Evolutionary conservation across 1,140 invertebrate species (phyloP).

Genomic region (Drosophila pallidifrons): DNA sequence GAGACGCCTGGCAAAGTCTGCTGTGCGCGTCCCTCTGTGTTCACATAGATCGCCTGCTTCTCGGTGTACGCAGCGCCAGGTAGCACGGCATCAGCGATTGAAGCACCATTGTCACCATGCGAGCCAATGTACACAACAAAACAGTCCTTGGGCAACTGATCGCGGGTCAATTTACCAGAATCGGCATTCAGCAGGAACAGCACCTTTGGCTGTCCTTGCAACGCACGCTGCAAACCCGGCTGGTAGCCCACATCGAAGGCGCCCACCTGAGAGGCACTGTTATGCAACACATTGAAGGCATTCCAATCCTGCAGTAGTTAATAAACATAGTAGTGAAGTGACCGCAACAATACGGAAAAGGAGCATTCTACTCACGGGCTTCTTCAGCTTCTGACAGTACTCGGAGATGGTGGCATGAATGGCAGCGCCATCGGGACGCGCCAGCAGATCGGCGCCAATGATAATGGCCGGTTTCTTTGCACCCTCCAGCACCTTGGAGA

Average conservation of each 20-base stretch:
- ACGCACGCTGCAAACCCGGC: constrained; percentile 90
- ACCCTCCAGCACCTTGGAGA: constrained; percentile 89
- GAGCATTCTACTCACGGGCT: constrained; percentile 79
- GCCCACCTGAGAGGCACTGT: constrained; percentile 96
- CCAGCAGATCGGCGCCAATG: constrained; percentile 93
- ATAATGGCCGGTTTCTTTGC: constrained; percentile 97
- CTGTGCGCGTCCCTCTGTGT: constrained; percentile 98
- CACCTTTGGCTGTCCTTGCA: constrained; percentile 91
- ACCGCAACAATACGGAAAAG: neutral
- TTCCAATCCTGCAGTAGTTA: constrained; percentile 86
- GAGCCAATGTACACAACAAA: constrained; percentile 98
- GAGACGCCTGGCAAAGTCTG: constrained; percentile 95
- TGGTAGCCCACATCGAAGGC: constrained; percentile 98
- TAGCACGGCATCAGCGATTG: constrained; percentile 96
- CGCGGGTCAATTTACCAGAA: constrained; percentile 91
- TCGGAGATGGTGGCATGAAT: constrained; percentile 91
- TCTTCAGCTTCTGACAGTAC: constrained; percentile 87
- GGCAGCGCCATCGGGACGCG: constrained; percentile 91
- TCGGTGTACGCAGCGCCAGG: constrained; percentile 99
- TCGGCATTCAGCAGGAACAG: constrained; percentile 97
- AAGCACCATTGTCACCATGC: constrained; percentile 97
- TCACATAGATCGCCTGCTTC: constrained; percentile 98
- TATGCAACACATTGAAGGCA: constrained; percentile 96
- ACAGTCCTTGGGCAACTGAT: constrained; percentile 92
- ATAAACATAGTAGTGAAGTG: neutral